Evolutionary conservation across 2,797 vertebrate genomes (phyloP), one percentile per base, ranked within the genome.

Genomic region (Ibycter americanus): DNA sequence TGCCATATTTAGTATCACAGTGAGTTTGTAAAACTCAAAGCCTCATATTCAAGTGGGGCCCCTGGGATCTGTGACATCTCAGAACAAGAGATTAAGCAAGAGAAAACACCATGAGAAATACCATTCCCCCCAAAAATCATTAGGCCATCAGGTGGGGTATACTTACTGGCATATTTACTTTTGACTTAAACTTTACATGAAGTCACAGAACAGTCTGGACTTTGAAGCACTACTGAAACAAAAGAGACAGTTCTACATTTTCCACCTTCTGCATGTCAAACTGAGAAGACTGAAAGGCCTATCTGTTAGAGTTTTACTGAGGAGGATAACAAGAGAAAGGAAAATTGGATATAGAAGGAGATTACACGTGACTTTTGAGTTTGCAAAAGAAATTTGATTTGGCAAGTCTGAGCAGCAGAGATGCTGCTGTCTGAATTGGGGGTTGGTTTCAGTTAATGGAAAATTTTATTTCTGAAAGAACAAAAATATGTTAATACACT

Each of bases 361-460:
- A 92, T 87, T 79, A 73, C 74, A 85, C 34, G 49, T 52, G 54
- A 90, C 71, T 87, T 93, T 58, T 44, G 80, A 74, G n/a, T 84
- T 94, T 74, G 42, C 26, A 49, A 80, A 90, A 82, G 18, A 89
- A 85, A 93, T 96, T 72, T 82, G 70, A 93, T 84, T 87, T 91
- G 80, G 71, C 83, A 92, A 15, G 44, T 80, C 34, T 78, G 32
- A 91, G 74, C 49, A 74, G 63, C 19, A 95, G 83, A 91, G 74
- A 46, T 44, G 54, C 23, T 88, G 52, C 26, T 87, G n/a, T 61
- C 81, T 71, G 83, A 89, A 66, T 52, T 54, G 16, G 15, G 29
- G 31, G 68, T 67, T 91, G 91, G 42, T 54, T 73, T 95, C 82
- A 91, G 58, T 56, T 70, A 61, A 67, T 8, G 17, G 72, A 96